Conservation (phyloP, 2,888 invertebrate species). For the Platypus cylindrus region DNA sequence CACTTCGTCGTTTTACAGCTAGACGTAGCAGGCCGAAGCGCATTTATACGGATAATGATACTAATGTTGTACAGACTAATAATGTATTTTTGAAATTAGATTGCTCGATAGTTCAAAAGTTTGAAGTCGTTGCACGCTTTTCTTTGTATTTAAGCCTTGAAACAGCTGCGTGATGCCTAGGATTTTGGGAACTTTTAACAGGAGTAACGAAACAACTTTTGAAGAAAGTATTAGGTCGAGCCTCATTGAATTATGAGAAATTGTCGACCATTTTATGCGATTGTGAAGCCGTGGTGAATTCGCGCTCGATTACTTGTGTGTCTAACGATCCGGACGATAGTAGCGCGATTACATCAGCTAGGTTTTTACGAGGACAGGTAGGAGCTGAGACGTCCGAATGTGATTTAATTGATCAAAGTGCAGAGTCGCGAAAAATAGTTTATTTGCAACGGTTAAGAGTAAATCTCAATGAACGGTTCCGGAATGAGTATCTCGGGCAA, state of each 20-base stretch:
- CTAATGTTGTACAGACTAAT: conserved; percentile 8
- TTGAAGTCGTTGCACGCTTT: conserved; percentile 15
- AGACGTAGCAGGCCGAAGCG: neutral
- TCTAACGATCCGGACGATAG: conserved; percentile 13
- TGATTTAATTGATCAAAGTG: conserved; percentile 10
- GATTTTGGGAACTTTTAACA: conserved; percentile 32
- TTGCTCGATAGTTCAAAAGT: conserved; percentile 11
- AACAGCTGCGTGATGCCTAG: conserved; percentile 32
- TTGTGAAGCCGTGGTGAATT: conserved; percentile 26
- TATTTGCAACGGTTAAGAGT: conserved; percentile 14
- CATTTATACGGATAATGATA: conserved; percentile 8
- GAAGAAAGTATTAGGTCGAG: conserved; percentile 25
- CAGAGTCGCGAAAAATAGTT: conserved; percentile 7
- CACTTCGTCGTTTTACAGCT: neutral
- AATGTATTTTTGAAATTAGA: conserved; percentile 4
- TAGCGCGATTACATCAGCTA: conserved; percentile 16
- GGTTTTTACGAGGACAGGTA: conserved; percentile 18
- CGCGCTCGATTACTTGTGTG: conserved; percentile 14
- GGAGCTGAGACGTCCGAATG: conserved; percentile 15
- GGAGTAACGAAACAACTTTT: conserved; percentile 28
- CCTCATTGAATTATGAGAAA: conserved; percentile 20
- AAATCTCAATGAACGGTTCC: conserved; percentile 16
- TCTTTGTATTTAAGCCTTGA: conserved; percentile 27
- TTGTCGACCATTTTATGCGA: conserved; percentile 19
- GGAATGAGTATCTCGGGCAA: conserved; percentile 18